phyloP scores from a whole-genome alignment of 2,888 invertebrate species.

The Trachelus troglodyta region DNA sequence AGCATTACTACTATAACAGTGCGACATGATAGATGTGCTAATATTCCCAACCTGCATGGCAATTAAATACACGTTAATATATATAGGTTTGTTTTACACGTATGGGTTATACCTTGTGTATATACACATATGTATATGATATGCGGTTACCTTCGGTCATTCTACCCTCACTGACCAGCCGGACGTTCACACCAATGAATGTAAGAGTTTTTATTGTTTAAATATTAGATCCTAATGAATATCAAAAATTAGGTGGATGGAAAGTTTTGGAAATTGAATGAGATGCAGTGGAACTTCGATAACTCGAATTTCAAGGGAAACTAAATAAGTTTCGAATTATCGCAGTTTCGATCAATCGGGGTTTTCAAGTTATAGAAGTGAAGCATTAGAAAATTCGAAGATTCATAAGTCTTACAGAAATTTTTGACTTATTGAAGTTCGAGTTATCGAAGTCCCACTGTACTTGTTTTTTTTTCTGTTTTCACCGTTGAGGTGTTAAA shows the following conservation, averaged over 20 bases:
- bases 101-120: not conserved
- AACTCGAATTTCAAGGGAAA: constrained; percentile 2
- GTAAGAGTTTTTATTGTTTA: not conserved
- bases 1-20: not conserved
- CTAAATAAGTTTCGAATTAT: not conserved
- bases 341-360: not conserved
- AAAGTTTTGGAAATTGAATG: not conserved
- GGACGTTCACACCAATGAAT: not conserved
- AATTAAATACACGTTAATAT: not conserved
- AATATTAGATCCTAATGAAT: not conserved
- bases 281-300: not conserved
- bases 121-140: not conserved
- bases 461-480: not conserved
- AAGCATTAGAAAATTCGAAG: too few relatives aligned
- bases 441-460: too few relatives aligned
- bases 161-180: not conserved
- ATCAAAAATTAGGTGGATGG: not conserved
- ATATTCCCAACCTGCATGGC: not conserved
- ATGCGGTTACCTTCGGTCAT: constrained; percentile 3
- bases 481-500: not conserved
- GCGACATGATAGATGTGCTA: not conserved
- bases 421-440: too few relatives aligned
- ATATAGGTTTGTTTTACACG: not conserved
- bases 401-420: too few relatives aligned
- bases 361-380: too few relatives aligned